Conservation (phyloP, 1,140 invertebrate genomes). For the Venustaconcha ellipsiformis region DNA sequence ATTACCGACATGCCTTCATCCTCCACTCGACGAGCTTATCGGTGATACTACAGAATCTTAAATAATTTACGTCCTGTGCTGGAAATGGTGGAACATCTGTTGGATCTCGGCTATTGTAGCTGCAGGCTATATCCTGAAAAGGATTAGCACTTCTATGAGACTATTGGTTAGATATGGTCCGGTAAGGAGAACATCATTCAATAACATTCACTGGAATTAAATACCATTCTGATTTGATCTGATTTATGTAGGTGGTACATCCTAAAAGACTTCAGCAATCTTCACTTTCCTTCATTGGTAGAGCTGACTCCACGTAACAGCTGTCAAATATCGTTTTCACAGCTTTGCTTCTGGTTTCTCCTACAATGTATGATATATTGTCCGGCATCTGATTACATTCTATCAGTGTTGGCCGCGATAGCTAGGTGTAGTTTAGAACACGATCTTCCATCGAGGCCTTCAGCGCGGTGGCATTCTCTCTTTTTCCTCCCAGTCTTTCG, state of each 20-base stretch:
- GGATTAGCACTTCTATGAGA: conserved; percentile 25
- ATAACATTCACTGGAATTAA: conserved; percentile 26
- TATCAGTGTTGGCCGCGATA: too few species aligned
- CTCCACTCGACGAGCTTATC: background rate
- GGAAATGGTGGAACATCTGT: conserved; percentile 31
- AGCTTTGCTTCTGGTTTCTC: conserved; percentile 8
- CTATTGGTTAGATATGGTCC: conserved; percentile 38
- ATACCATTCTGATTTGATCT: conserved; percentile 23
- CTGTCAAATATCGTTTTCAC: conserved; percentile 9
- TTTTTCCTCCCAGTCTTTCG: too few species aligned
- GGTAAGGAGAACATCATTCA: conserved; percentile 27
- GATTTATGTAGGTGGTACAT: conserved; percentile 17
- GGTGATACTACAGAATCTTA: conserved; percentile 1
- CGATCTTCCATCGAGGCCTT: too few species aligned
- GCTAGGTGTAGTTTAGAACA: too few species aligned
- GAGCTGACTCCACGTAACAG: conserved; percentile 23
- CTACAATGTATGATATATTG: background rate
- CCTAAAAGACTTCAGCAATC: conserved; percentile 28
- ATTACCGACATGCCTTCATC: conserved; percentile 4
- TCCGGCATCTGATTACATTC: too few species aligned
- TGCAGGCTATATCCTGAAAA: conserved; percentile 25
- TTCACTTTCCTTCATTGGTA: background rate
- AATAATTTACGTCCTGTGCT: background rate
- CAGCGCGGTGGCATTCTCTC: too few species aligned
- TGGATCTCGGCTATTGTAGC: conserved; percentile 30